These are phyloP conservation scores for Bergia sp. DNA, from an alignment of 92 coral and sea anemone species.

Conservation along the genomic window DNA sequence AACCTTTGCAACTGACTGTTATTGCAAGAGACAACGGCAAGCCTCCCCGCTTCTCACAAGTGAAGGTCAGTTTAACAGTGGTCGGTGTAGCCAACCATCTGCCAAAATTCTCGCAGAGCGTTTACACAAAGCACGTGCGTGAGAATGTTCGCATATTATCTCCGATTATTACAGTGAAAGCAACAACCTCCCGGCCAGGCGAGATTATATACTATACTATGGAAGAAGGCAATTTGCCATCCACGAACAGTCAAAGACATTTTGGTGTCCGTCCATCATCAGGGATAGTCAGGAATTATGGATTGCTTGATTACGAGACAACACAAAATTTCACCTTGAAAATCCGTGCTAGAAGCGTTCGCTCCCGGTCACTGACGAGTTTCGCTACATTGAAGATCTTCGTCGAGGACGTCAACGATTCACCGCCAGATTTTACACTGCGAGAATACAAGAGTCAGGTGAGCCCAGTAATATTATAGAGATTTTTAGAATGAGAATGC, in stretches of 20 bases:
- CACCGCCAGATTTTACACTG: slow-evolving; percentile 87
- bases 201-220: slow-evolving; percentile 69
- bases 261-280: slow-evolving; percentile 61
- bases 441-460: slow-evolving; percentile 83
- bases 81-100: slow-evolving; percentile 76
- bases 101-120: slow-evolving; percentile 70
- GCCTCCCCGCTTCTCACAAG: slow-evolving; percentile 55
- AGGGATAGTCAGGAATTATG: slow-evolving; percentile 62
- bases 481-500: no score
- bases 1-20: slow-evolving; percentile 56
- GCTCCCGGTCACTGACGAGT: slow-evolving; percentile 72
- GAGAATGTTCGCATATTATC: slow-evolving; percentile 61
- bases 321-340: slow-evolving; percentile 83
- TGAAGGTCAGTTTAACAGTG: slow-evolving; percentile 66
- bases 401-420: slow-evolving; percentile 91
- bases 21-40: slow-evolving; percentile 86
- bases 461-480: slow-evolving; percentile 1
- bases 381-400: slow-evolving; percentile 75
- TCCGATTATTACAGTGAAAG: slow-evolving; percentile 56
- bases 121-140: slow-evolving; percentile 69
- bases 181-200: slow-evolving; percentile 51
- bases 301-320: slow-evolving; percentile 80
- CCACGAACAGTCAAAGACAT: slow-evolving; percentile 67
- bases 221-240: slow-evolving; percentile 71
- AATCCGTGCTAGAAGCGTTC: slow-evolving; percentile 74